Conservation (phyloP, 2,888 invertebrate species). For the Leucania comma region DNA sequence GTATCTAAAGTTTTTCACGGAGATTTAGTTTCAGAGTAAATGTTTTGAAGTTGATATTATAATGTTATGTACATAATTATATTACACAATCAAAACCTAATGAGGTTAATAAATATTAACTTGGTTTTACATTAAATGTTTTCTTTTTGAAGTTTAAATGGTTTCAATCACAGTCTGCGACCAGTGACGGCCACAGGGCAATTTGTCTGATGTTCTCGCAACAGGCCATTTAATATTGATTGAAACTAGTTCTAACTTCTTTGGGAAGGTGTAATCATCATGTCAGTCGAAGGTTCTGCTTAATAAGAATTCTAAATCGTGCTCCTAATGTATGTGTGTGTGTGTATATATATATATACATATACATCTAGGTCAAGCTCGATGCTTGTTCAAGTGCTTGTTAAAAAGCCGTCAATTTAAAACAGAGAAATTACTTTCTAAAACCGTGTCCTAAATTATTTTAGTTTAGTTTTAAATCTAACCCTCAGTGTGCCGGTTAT, state of each 20-base stretch:
- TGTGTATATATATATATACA: too few relatives aligned
- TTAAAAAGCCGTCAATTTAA: neutral
- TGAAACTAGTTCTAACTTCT: neutral
- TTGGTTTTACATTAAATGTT: neutral
- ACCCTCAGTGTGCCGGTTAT: neutral
- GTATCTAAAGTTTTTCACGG: too few relatives aligned
- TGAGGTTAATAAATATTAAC: neutral
- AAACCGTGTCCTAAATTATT: neutral
- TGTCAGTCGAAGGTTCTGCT: neutral
- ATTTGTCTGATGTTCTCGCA: too few relatives aligned
- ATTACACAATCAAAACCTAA: neutral
- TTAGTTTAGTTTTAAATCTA: neutral
- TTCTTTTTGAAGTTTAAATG: neutral
- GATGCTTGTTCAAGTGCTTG: neutral
- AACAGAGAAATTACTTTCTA: neutral
- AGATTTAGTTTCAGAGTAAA: too few relatives aligned
- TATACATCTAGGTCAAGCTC: neutral
- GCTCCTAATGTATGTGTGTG: neutral
- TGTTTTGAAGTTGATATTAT: too few relatives aligned
- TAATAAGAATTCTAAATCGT: too few relatives aligned
- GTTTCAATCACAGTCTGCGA: neutral
- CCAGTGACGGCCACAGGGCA: neutral
- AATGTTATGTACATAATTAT: slow-evolving; percentile 16
- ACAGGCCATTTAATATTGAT: slow-evolving; percentile 9
- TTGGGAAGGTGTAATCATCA: slow-evolving; percentile 3